Evolutionary conservation across 1,140 invertebrate species (phyloP).

Genomic region (Zaprionus ghesquierei): DNA sequence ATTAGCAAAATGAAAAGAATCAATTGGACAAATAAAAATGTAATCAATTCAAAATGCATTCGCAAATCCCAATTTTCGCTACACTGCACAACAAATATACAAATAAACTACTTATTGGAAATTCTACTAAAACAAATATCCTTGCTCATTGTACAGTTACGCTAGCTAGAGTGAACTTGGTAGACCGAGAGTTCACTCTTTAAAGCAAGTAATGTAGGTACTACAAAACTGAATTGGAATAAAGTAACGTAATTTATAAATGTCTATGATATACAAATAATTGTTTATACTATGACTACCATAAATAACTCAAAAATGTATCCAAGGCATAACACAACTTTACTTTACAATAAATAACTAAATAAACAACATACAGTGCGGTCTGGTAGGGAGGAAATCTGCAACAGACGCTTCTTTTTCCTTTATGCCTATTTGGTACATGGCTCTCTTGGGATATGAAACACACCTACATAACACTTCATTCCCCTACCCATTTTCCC

Average conservation of each 20-base stretch:
- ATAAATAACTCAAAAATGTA: background rate
- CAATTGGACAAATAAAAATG: conserved; percentile 17
- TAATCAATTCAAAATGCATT: conserved; percentile 5
- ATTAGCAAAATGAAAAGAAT: conserved; percentile 70
- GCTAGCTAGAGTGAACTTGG: background rate
- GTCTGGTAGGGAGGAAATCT: background rate
- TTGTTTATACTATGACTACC: background rate
- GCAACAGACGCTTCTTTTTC: background rate
- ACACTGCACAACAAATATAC: background rate
- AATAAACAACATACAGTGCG: background rate
- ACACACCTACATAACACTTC: background rate
- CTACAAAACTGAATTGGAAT: background rate
- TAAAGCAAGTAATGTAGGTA: background rate
- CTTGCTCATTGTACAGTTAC: background rate
- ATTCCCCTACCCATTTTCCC: background rate
- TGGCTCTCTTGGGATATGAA: no score
- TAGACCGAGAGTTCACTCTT: background rate
- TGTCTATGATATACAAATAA: background rate
- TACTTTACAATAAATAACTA: background rate
- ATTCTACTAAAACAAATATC: background rate
- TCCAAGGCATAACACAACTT: background rate
- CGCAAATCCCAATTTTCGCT: background rate
- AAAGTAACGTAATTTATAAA: background rate
- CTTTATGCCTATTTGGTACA: background rate
- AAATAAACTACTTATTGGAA: background rate